A percentile compares a stretch with the other conserved stretches of the same genome.
phyloP scores from a whole-genome alignment of 2,888 invertebrate genomes.

The Agriopis aurantiaria region DNA sequence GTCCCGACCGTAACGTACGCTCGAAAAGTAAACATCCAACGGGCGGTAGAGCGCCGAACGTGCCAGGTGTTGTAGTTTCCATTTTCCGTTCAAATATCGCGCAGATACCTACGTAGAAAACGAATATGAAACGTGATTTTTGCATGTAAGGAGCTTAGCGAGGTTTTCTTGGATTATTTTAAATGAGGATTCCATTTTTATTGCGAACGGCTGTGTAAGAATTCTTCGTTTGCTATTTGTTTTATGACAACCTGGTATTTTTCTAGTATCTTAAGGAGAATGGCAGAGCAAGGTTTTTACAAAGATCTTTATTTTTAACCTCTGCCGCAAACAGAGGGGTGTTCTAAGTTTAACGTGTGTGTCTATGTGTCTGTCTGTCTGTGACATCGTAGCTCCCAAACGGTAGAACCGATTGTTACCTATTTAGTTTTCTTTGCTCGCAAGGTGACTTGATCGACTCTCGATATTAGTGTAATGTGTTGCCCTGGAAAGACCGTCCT shows the following conservation, averaged over 20 bases:
- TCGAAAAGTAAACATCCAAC: slow-evolving; percentile 1
- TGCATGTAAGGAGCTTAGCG: slow-evolving; percentile 20
- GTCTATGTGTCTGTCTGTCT: too few relatives aligned
- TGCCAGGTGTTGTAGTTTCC: not conserved
- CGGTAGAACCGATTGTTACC: too few relatives aligned
- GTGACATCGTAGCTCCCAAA: too few relatives aligned
- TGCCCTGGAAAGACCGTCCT: too few relatives aligned
- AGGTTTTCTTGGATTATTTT: slow-evolving; percentile 27
- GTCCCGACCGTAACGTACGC: not conserved
- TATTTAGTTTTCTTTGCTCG: too few relatives aligned
- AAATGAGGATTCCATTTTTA: slow-evolving; percentile 9
- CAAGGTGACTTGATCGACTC: too few relatives aligned
- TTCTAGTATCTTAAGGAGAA: too few relatives aligned
- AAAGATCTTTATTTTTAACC: not conserved
- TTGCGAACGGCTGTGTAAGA: not conserved
- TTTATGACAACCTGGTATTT: not conserved
- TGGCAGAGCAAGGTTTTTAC: not conserved
- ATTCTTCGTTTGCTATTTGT: not conserved
- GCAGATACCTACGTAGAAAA: slow-evolving; percentile 7
- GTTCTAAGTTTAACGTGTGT: too few relatives aligned
- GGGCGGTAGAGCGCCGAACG: not conserved
- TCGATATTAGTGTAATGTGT: too few relatives aligned
- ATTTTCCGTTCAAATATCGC: slow-evolving; percentile 4
- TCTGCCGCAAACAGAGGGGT: too few relatives aligned
- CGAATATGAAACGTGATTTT: slow-evolving; percentile 31